Percentiles rank a stretch among this genome's conserved stretches.
These are phyloP conservation scores for Procambarus virginalis DNA, from an alignment of 1,140 invertebrate species.

Conservation along the genomic window DNA sequence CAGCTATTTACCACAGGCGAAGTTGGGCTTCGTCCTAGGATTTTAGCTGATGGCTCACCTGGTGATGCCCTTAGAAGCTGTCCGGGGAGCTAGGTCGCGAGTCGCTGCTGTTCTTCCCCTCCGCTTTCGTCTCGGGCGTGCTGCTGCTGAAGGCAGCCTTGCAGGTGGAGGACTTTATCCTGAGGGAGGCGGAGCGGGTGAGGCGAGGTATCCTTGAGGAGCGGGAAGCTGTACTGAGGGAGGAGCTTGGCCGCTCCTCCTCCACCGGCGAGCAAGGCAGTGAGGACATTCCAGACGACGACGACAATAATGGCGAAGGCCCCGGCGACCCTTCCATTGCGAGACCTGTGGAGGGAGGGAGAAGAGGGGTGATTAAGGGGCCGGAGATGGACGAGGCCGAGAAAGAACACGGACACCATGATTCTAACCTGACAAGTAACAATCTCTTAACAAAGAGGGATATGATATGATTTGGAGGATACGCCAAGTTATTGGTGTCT, in stretches of 20 bases:
- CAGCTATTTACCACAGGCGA: too few relatives aligned
- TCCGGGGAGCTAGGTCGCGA: background rate
- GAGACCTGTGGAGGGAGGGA: background rate
- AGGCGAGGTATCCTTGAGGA: constrained; percentile 33
- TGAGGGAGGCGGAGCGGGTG: constrained; percentile 35
- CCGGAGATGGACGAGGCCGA: background rate
- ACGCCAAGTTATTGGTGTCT: too few relatives aligned
- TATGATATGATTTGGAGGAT: too few relatives aligned
- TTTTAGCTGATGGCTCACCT: background rate
- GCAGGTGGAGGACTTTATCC: constrained; percentile 25
- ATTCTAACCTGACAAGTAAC: too few relatives aligned
- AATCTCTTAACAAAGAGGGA: too few relatives aligned
- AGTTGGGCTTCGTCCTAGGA: too few relatives aligned
- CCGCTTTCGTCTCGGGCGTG: background rate
- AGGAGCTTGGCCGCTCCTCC: constrained; percentile 44
- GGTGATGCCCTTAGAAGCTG: background rate
- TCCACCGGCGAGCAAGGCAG: constrained; percentile 28
- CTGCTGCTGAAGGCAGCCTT: background rate
- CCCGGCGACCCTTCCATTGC: constrained; percentile 22
- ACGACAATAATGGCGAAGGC: background rate
- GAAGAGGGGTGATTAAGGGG: background rate
- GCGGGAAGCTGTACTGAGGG: constrained; percentile 41
- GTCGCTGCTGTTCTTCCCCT: background rate
- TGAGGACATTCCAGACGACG: background rate
- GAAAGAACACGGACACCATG: too few relatives aligned